Percentiles rank a stretch among this genome's conserved stretches.
Evolutionary conservation across 2,113 vertebrate species (phyloP).

Genomic region (Paralichthys olivaceus): DNA sequence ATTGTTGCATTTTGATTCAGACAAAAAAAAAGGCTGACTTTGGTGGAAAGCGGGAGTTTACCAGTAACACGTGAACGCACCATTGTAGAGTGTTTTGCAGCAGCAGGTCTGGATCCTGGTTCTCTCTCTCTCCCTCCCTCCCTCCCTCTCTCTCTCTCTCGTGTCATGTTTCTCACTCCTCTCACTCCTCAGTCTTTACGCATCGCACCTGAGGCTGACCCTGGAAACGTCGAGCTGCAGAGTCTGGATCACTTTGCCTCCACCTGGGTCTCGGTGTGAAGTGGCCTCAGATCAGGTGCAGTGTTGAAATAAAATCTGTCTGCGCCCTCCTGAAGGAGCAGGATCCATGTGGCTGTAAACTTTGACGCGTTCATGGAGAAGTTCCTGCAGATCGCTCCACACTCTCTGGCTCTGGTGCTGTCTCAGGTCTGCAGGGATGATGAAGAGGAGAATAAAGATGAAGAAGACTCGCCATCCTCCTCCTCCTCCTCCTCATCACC

Average conservation of each 20-base stretch:
- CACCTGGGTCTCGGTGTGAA: no score
- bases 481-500: background rate
- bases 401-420: conserved; percentile 93
- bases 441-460: background rate
- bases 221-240: no score
- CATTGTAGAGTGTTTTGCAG: conserved; percentile 11
- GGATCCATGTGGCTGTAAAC: background rate
- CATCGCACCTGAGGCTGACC: no score
- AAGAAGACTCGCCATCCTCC: conserved; percentile 12
- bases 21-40: background rate
- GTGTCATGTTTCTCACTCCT: no score
- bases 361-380: conserved; percentile 79
- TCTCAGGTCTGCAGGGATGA: conserved; percentile 64
- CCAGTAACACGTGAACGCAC: conserved; percentile 23
- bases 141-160: no score
- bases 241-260: no score
- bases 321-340: no score
- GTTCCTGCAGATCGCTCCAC: conserved; percentile 89
- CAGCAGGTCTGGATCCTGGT: no score
- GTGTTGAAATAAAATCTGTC: no score
- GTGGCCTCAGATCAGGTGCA: no score
- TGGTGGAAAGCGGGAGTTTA: conserved; percentile 16
- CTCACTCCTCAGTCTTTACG: no score
- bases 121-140: no score
- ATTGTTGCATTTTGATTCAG: background rate